Percentiles rank a stretch among this genome's conserved stretches.
Conservation (phyloP, 1,140 invertebrate species). For the Vollenhovia emeryi region DNA sequence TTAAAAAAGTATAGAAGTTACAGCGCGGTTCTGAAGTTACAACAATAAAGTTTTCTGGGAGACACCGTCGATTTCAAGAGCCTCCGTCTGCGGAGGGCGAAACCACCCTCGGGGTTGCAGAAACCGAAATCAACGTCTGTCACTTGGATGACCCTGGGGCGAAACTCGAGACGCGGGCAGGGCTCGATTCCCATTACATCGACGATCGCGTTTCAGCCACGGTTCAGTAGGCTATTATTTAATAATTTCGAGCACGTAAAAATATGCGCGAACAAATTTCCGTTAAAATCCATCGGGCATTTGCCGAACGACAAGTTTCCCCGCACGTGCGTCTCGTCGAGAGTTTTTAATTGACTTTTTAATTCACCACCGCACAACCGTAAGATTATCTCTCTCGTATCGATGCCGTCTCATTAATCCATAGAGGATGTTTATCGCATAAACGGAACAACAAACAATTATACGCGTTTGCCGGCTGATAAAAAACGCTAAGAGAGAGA, state of each 20-base stretch:
- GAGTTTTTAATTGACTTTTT: not conserved
- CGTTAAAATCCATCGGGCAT: not conserved
- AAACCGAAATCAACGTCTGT: constrained; percentile 44
- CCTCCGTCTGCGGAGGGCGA: not conserved
- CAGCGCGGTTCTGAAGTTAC: not conserved
- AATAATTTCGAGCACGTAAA: not conserved
- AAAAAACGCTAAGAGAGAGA: constrained; percentile 1
- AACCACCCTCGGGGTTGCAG: not conserved
- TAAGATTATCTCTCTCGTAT: not conserved
- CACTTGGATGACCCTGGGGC: not conserved
- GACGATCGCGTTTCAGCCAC: constrained; percentile 7
- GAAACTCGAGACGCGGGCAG: constrained; percentile 21
- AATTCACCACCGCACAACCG: not conserved
- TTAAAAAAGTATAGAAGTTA: not conserved
- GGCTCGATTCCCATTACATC: constrained; percentile 3
- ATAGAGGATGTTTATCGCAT: not conserved
- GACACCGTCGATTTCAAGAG: not conserved
- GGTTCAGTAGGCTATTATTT: not conserved
- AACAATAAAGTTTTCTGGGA: not conserved
- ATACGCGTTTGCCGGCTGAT: not conserved
- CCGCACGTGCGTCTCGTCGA: not conserved
- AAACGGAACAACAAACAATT: not conserved
- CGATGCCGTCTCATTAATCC: not conserved
- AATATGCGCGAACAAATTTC: not conserved
- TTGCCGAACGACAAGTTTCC: not conserved